Evolutionary conservation across 2,113 vertebrate genomes (phyloP), one percentile per base, ranked within the genome.

Genomic region (Rhinoderma darwinii): DNA sequence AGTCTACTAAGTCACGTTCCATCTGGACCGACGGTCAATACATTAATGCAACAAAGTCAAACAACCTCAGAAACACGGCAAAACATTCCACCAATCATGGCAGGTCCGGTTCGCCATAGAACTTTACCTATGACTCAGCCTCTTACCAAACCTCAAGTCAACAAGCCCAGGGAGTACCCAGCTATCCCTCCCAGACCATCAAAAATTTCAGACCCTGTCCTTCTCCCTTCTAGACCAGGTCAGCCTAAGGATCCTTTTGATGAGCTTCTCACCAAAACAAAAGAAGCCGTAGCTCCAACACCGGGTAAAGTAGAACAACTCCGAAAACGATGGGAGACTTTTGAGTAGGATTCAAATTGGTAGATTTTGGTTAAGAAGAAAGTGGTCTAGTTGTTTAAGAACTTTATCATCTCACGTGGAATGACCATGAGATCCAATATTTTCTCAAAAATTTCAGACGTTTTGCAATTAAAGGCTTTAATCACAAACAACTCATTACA

Each of bases 291-390:
- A 88, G 92, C 93, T 0, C 92, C 95, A 12, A 90, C 90, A 0
- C 93, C 96, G 10, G 93, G 95, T 90, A 97, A 96, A 30, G 96
- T 95, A 22, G 97, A 98, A 61, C 96, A 97, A 89, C 95, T 98
- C 80, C 92, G 97, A 79, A 95, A 93, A 89, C 95, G 91, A 78
- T 99, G 98, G 98, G 98, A 99, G 90, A 99, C 97, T 10, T 99
- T 99, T 84, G 98, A 99, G 91, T 96, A 90, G 93, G 0, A 59
- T 39, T 56, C 37, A 82, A 39, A 37, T 74, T 68, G 30, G 20
- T 61, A 41, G 35, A 4, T 56, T 54, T 47, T 43, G 41, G 25
- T 59, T 47, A 43, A 47, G 18, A 72, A 74, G 37, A 27, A 82
- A 66, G 37, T 25, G 5, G 44, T 56, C 47, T 18, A 61, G 37